Percentiles rank a stretch among this genome's conserved stretches.
phyloP scores from a whole-genome alignment of 1,140 invertebrate species.

The Diorhabda sublineata region DNA sequence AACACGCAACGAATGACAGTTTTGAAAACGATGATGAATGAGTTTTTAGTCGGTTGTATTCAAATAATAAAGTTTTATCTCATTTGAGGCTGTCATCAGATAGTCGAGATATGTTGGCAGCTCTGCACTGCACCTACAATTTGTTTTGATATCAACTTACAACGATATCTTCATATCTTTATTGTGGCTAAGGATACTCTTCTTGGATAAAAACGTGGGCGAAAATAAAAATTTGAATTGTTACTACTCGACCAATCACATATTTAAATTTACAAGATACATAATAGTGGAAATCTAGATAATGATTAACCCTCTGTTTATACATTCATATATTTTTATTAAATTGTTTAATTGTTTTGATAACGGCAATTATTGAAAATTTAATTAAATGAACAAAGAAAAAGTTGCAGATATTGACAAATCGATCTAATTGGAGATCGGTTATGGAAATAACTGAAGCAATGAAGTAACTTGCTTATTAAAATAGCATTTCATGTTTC shows the following conservation, averaged over 20 bases:
- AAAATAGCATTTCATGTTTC: too few relatives aligned
- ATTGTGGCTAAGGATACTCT: slow-evolving; percentile 39
- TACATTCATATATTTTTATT: too few relatives aligned
- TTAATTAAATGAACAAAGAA: too few relatives aligned
- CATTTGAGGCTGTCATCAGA: slow-evolving; percentile 35
- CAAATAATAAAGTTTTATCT: slow-evolving; percentile 34
- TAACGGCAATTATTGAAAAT: too few relatives aligned
- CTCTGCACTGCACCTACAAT: slow-evolving; percentile 41
- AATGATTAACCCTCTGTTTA: too few relatives aligned
- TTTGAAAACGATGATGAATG: slow-evolving; percentile 24
- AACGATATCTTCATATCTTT: slow-evolving; percentile 42
- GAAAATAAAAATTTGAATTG: slow-evolving; percentile 12
- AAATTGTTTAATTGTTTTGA: too few relatives aligned
- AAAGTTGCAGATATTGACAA: too few relatives aligned
- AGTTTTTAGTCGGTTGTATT: slow-evolving; percentile 29
- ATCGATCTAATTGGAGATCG: too few relatives aligned
- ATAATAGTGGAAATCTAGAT: too few relatives aligned
- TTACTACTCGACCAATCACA: not conserved
- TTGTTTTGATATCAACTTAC: slow-evolving; percentile 44
- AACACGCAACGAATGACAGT: slow-evolving; percentile 14
- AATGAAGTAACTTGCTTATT: too few relatives aligned
- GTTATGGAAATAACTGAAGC: too few relatives aligned
- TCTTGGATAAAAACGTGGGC: slow-evolving; percentile 37
- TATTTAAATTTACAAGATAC: too few relatives aligned
- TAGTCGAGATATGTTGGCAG: slow-evolving; percentile 38